Evolutionary conservation across 1,140 invertebrate species (phyloP), one percentile per base, ranked within the genome.

Genomic region (Parasteatoda tepidariorum): DNA sequence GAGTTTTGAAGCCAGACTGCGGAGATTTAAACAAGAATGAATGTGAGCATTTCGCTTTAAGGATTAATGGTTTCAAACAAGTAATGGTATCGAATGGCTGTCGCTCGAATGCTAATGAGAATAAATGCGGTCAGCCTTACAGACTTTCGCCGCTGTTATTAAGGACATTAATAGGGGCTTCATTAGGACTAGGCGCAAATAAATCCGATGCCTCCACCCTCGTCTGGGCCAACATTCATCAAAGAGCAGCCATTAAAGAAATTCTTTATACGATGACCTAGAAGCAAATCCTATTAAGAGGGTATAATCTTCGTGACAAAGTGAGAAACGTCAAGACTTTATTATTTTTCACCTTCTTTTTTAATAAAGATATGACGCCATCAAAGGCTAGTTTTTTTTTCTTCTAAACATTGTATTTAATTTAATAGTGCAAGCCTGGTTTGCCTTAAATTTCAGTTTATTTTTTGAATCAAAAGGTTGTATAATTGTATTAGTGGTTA

Each of bases 101-200:
- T 76, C 73, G 73, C 59, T 76, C 34, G 59, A 62, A 76, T 76
- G 59, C 59, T 76, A 76, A 76, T 76, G 73, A 76, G 73, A 64
- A 76, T 59, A 76, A 76, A 76, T 76, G 73, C 59, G 73, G 59
- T 76, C 73, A 76, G 73, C 73, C 59, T 62, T 28, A 31, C 57
- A 59, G 48, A 54, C 22, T 31, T 48, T 28, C 71, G 57, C 15
- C 15, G 33, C 71, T 74, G 28, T 76, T 76, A 76, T 76, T 64
- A 64, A 62, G 59, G 59, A 31, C 59, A 76, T 76, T 76, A 76
- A 76, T 76, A 76, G 73, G 34, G 73, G 73, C 59, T 76, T 76
- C 73, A 76, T 76, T 76, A 76, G 59, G 59, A 61, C 71, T n/a
- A 22, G n/a, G 73, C 59, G 73, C 73, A 76, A 76, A 76, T 76